phyloP scores from a whole-genome alignment of 1,140 invertebrate genomes.

The Drosophila ambigua region DNA sequence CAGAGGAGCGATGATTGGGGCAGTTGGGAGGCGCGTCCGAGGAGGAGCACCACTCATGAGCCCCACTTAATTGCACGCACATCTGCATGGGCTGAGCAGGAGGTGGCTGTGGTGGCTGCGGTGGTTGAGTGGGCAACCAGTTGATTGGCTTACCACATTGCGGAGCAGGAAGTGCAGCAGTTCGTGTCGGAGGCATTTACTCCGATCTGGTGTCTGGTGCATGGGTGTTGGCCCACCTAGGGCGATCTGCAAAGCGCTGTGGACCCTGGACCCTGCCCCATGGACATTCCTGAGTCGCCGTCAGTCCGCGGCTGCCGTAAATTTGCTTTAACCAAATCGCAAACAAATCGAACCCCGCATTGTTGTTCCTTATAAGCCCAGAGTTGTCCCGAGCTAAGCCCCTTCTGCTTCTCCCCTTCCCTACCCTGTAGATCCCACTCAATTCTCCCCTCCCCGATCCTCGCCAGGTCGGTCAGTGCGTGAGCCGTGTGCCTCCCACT shows the following conservation, averaged over 20 bases:
- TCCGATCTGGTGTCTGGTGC: background rate
- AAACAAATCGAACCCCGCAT: conserved; percentile 72
- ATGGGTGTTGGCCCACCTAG: conserved; percentile 55
- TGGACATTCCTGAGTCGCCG: conserved; percentile 36
- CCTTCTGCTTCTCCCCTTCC: too few species aligned
- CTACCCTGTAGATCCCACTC: too few species aligned
- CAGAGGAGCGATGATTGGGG: conserved; percentile 7
- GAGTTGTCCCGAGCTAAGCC: background rate
- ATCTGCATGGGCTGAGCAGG: conserved; percentile 5
- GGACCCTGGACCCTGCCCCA: conserved; percentile 1
- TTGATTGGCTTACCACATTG: conserved; percentile 3
- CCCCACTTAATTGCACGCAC: conserved; percentile 52
- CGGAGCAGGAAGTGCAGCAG: conserved; percentile 7
- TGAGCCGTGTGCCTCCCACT: conserved; percentile 61
- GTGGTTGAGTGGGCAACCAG: background rate
- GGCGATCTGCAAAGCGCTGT: conserved; percentile 30
- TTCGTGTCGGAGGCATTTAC: conserved; percentile 29
- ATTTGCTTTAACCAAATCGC: conserved; percentile 72
- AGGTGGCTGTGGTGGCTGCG: background rate
- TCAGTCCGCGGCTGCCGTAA: conserved; percentile 37
- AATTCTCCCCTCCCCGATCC: conserved; percentile 3
- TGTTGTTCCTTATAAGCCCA: conserved; percentile 63
- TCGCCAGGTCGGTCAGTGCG: conserved; percentile 35
- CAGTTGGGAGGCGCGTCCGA: background rate
- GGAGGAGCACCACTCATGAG: conserved; percentile 35